phyloP scores from a whole-genome alignment of 2,797 vertebrate species.

The Molossus molossus region DNA sequence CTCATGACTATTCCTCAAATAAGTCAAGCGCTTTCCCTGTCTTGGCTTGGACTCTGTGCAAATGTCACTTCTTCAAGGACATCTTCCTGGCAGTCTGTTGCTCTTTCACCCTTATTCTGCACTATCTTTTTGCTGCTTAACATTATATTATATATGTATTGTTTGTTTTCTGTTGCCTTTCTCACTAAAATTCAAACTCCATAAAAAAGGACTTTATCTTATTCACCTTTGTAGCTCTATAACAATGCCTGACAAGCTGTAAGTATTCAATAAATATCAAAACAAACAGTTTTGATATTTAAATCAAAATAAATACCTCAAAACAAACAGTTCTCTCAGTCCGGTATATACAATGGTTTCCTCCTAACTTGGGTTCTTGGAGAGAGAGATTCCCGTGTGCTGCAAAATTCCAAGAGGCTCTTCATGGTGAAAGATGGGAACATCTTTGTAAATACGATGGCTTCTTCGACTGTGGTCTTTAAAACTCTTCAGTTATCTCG shows the following conservation, averaged over 20 bases:
- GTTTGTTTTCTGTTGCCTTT: slow-evolving; percentile 4
- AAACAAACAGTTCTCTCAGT: neutral
- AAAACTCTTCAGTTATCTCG: neutral
- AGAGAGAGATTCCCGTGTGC: neutral
- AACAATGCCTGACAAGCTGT: neutral
- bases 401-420: neutral
- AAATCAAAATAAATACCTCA: neutral
- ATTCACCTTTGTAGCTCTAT: neutral
- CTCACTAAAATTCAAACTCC: neutral
- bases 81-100: neutral
- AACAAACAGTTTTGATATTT: neutral
- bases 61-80: neutral
- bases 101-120: neutral
- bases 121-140: neutral
- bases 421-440: neutral
- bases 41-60: neutral
- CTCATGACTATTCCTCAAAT: neutral
- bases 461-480: neutral
- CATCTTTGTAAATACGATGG: neutral
- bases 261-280: neutral
- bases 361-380: neutral
- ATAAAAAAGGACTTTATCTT: neutral
- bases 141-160: neutral
- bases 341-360: neutral
- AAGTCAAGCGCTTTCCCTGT: neutral